A percentile compares a stretch with the other conserved stretches of the same genome.
These are phyloP conservation scores for Myotis daubentonii DNA, from an alignment of 2,797 vertebrate species.

Conservation along the genomic window DNA sequence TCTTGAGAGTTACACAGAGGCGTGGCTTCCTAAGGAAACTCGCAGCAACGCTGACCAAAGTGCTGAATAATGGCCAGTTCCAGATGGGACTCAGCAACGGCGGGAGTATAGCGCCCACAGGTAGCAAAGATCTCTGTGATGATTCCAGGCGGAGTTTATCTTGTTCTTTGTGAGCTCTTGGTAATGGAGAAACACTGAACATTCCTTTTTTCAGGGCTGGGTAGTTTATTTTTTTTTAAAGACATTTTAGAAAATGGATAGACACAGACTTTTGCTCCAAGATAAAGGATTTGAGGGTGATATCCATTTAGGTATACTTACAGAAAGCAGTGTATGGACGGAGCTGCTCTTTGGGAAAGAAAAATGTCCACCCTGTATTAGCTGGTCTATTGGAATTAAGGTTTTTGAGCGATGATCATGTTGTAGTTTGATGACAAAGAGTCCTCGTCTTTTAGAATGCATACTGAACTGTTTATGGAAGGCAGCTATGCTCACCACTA, in stretches of 20 bases:
- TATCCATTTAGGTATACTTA: neutral
- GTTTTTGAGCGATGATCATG: neutral
- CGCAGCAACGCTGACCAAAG: neutral
- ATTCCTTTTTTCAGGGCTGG: neutral
- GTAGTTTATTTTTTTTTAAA: neutral
- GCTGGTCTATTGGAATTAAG: neutral
- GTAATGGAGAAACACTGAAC: neutral
- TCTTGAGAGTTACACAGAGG: neutral
- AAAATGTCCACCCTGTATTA: neutral
- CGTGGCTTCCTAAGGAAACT: neutral
- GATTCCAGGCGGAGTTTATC: neutral
- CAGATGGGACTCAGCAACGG: conserved; percentile 17
- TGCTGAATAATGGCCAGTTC: neutral
- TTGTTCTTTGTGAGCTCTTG: neutral
- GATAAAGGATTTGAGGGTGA: neutral
- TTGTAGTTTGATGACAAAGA: neutral
- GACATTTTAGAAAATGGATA: neutral
- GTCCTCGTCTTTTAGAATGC: neutral
- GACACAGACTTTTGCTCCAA: neutral
- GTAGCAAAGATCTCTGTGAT: conserved; percentile 12
- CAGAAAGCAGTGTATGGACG: neutral
- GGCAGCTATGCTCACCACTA: too few relatives aligned
- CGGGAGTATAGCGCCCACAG: neutral
- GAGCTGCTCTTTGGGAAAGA: neutral
- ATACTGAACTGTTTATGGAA: neutral